Base-by-base conservation (phyloP, 2,113 vertebrate genomes). In the Microcebus jonahi region DNA sequence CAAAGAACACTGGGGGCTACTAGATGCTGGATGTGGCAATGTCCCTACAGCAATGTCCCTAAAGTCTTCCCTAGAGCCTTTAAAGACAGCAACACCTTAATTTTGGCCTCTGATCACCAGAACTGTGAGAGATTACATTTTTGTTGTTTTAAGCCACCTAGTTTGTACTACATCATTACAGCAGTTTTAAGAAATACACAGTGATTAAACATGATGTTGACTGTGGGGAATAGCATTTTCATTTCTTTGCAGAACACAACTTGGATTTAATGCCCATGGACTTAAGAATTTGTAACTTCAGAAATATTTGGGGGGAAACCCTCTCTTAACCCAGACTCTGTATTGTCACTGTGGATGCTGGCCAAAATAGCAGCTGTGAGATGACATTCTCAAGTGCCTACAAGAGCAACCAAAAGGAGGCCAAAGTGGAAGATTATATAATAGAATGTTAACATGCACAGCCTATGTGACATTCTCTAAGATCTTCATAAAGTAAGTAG, bases 341-440 rank as follows among this genome's bases (percentile, higher is more conserved):
- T 39, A 76, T 1, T 50, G 25, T 48, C 68, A n/a, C 42, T 50
- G 21, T 76, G 50, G 25, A 68, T 76, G 15, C 31, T 31, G 76
- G 55, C 36, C 27, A n/a, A 95, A 76, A 79, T 31, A 55, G 55
- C 57, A 57, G 36, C 17, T 76, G 50, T 39, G 45, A 85, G 77
- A 95, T 80, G 31, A 29, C 65, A 80, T 75, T 93, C 65, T 84
- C 42, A 83, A 94, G 89, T 68, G 89, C 29, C 27, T 68, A 95
- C 27, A 91, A 85, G 80, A 93, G 84, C 17, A 88, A 82, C 21
- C 70, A 75, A 90, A 65, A 4, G 23, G 87, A 75, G 85, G 70
- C 76, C 85, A 83, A 61, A n/a, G 36, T 68, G 63, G 42, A 70
- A 88, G 71, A 85, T 79, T 57, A 31, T 21, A 57, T 57, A 57